A percentile compares a stretch with the other conserved stretches of the same genome.
Conservation (phyloP, 2,888 invertebrate species). For the Apamea crenata region DNA sequence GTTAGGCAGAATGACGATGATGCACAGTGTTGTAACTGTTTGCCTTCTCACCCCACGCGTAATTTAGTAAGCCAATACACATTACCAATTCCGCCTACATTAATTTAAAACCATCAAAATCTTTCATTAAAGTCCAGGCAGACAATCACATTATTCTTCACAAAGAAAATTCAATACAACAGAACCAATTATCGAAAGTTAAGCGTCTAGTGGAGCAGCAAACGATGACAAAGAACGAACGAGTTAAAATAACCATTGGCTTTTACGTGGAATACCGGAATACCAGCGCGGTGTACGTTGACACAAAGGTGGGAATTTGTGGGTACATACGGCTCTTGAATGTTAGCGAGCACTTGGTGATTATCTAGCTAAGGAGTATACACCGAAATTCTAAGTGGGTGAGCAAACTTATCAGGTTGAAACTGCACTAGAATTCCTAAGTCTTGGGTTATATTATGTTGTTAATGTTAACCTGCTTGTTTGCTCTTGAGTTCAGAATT, state of each 20-base stretch:
- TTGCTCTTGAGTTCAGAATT: slow-evolving; percentile 4
- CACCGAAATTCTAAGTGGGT: slow-evolving; percentile 57
- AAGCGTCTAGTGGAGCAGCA: slow-evolving; percentile 16
- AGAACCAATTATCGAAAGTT: slow-evolving; percentile 33
- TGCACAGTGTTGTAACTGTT: not conserved
- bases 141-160: not conserved
- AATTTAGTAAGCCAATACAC: not conserved
- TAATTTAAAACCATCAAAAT: slow-evolving; percentile 2
- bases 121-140: not conserved
- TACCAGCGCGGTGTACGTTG: slow-evolving; percentile 41
- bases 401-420: slow-evolving; percentile 51
- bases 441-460: slow-evolving; percentile 6
- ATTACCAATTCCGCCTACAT: slow-evolving; percentile 4
- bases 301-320: slow-evolving; percentile 67
- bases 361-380: slow-evolving; percentile 49
- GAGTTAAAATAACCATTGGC: slow-evolving; percentile 49
- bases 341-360: slow-evolving; percentile 44
- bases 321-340: slow-evolving; percentile 53
- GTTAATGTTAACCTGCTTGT: slow-evolving; percentile 16
- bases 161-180: slow-evolving; percentile 23
- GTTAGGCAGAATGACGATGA: too few relatives aligned
- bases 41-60: not conserved
- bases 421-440: slow-evolving; percentile 41
- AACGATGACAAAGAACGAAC: slow-evolving; percentile 43
- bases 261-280: slow-evolving; percentile 43